Base-by-base conservation (phyloP, 2,797 vertebrate genomes). In the Poecilia picta region DNA sequence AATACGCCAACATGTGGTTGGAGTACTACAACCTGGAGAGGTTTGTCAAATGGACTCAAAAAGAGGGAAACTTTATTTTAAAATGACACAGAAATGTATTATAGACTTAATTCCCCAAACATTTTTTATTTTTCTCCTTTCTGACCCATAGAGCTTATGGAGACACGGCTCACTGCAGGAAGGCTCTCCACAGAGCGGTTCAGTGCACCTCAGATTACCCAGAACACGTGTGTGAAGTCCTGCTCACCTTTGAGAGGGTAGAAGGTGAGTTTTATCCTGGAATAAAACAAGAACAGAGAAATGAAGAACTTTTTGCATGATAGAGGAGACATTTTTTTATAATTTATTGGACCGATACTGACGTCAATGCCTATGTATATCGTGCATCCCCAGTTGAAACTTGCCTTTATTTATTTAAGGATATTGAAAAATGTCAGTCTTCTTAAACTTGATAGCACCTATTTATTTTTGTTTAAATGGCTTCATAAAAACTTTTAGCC, bases 1-100 rank as follows among this genome's bases (percentile, higher is more conserved):
- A 98, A 84, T 99, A 95, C 0, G 98, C 98, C 79, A 98, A 98
- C 93, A 99, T 99, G 98, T 99, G 98, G 98, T 93, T 99, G 68
- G 98, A 99, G 81, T 99, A 99, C 78, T 99, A 98, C 70, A 98
- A 97, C 91, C 95, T 99, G 20, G 98, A 99, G 89, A 96, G 98
- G 98, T 99, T 81, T 83, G 88, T 71, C 0, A 49, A 2, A 64
- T 25, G 2, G 5, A 45, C 4, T 57, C 66, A 78, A 41, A 41
- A 11, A 71, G 8, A 18, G 41, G 31, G 43, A 5, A 45, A 7
- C 3, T 46, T 5, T 28, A 71, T 1, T 16, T 28, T 28, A 46
- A 76, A 3, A 41, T 28, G 0, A 47, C 23, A 5, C 66, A 6
- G 11, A 28, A 68, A 73, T n/a, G 20, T 2, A 8, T 72, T 49